Evolutionary conservation across 2,797 vertebrate species (phyloP).

Genomic region (Onychomys torridus): DNA sequence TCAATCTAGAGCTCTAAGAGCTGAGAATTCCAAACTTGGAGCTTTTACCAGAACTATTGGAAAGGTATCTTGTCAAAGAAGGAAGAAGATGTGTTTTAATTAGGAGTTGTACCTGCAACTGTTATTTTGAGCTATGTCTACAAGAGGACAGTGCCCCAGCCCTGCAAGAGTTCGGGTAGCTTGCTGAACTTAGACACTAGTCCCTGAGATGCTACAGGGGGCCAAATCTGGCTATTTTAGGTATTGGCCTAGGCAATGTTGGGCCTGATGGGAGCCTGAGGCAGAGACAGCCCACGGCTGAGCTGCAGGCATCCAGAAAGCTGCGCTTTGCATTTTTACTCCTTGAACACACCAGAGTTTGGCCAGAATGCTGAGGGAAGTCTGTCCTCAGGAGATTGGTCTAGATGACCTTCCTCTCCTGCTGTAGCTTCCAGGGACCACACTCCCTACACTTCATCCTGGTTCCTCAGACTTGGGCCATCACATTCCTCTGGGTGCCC

Average conservation of each 20-base stretch:
- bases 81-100: neutral
- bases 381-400: neutral
- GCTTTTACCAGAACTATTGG: neutral
- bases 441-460: too few species aligned
- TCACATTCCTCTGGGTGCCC: neutral
- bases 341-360: neutral
- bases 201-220: neutral
- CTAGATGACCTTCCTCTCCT: neutral
- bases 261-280: neutral
- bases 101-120: neutral
- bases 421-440: neutral
- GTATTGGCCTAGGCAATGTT: neutral
- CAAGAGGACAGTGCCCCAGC: fast-evolving
- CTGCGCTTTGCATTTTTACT: neutral
- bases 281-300: neutral
- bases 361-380: neutral
- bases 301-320: fast-evolving
- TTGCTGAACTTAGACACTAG: neutral
- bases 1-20: neutral
- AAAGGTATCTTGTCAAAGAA: neutral
- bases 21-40: neutral
- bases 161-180: neutral
- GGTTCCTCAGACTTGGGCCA: neutral
- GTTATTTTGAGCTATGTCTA: neutral
- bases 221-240: neutral